Conservation (phyloP, 2,797 vertebrate species). For the Melanotaenia pygmaea region DNA sequence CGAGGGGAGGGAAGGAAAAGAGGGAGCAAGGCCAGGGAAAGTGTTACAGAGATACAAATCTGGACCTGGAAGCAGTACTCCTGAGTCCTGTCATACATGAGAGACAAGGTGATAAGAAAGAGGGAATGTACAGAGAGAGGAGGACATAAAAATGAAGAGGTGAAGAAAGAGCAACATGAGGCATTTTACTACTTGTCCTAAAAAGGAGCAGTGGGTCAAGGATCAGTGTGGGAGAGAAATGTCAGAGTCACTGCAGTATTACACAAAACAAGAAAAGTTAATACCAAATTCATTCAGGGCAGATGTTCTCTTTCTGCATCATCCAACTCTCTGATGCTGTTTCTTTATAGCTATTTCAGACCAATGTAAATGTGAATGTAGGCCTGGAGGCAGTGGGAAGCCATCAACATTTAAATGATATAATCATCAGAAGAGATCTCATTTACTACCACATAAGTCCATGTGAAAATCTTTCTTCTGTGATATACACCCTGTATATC, state of each 20-base stretch:
- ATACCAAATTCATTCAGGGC: conserved; percentile 14
- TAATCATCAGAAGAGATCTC: conserved; percentile 23
- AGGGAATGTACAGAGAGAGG: conserved; percentile 53
- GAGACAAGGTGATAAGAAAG: conserved; percentile 63
- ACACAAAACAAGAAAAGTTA: conserved; percentile 35
- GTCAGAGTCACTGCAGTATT: conserved; percentile 44
- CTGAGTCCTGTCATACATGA: conserved; percentile 70
- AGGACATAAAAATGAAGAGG: conserved; percentile 47
- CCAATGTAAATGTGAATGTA: conserved; percentile 27
- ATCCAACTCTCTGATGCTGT: conserved; percentile 14
- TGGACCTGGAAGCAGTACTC: conserved; percentile 73
- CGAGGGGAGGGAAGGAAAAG: conserved; percentile 29
- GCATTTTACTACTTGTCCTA: conserved; percentile 52
- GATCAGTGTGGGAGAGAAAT: conserved; percentile 48
- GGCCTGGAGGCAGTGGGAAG: conserved; percentile 16
- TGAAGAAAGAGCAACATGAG: conserved; percentile 52
- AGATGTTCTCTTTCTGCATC: conserved; percentile 42
- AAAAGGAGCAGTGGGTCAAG: conserved; percentile 43
- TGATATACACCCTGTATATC: not conserved
- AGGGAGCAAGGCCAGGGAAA: conserved; percentile 33
- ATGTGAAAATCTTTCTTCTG: not conserved
- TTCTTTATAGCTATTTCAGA: conserved; percentile 24
- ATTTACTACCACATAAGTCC: conserved; percentile 12
- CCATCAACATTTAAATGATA: conserved; percentile 38
- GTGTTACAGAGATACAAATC: conserved; percentile 67